Conservation (phyloP, 53 echinoderm and acorn worm genomes). For the Echinarachnius parma region DNA sequence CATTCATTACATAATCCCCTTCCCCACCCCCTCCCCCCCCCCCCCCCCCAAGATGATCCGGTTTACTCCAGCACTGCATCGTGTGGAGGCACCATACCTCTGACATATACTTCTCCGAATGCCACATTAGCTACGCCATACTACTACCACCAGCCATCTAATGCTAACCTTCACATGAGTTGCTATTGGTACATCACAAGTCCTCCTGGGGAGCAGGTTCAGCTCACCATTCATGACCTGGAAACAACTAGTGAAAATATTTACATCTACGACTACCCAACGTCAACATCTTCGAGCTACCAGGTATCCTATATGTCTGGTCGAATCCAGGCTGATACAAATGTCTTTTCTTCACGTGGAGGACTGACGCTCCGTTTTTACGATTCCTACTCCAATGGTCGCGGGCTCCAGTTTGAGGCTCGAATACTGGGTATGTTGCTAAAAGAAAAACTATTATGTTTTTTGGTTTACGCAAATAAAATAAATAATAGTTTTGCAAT, state of each 20-base stretch:
- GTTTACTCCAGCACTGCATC: not conserved
- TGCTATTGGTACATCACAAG: slow-evolving; percentile 20
- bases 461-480: no score
- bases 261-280: slow-evolving; percentile 10
- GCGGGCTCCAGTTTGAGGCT: slow-evolving; percentile 3
- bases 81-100: slow-evolving; percentile 6
- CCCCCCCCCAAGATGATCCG: not conserved
- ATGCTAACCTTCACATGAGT: not conserved
- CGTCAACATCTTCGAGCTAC: not conserved
- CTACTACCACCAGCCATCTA: slow-evolving; percentile 21
- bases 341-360: not conserved
- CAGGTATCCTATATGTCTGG: slow-evolving; percentile 2
- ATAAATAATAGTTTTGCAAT: no score
- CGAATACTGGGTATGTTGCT: slow-evolving; percentile 6
- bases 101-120: slow-evolving; percentile 15
- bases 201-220: slow-evolving; percentile 25
- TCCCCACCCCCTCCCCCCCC: no score
- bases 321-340: not conserved
- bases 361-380: not conserved
- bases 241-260: not conserved
- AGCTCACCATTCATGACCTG: slow-evolving; percentile 4
- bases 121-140: slow-evolving; percentile 10
- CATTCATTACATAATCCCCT: no score
- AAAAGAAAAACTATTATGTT: no score
- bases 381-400: not conserved